Evolutionary conservation across 2,888 invertebrate genomes (phyloP).

Genomic region (Sminthurinus aureus): DNA sequence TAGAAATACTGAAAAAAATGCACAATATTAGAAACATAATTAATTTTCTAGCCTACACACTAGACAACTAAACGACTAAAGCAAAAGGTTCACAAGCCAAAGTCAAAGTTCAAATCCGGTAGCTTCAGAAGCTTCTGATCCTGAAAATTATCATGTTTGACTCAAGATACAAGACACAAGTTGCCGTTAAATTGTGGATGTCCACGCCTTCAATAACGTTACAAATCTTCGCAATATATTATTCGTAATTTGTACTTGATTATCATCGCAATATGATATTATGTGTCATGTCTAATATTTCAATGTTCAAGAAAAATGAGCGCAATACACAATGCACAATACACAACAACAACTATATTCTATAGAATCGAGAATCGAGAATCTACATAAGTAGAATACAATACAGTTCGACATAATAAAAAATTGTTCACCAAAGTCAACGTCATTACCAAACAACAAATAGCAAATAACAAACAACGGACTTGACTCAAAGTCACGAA

Average conservation of each 20-base stretch:
- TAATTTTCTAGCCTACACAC: neutral
- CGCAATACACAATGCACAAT: neutral
- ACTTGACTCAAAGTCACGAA: neutral
- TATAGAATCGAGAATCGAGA: too few relatives aligned
- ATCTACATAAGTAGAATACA: neutral
- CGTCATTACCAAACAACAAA: neutral
- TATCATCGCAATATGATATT: too few relatives aligned
- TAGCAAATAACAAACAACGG: too few relatives aligned
- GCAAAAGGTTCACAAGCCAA: neutral
- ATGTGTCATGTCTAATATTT: too few relatives aligned
- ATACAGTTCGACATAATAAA: neutral
- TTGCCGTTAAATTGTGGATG: neutral
- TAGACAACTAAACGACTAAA: neutral
- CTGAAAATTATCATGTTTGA: neutral
- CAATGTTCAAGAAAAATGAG: too few relatives aligned
- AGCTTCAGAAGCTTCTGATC: neutral
- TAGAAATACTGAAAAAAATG: too few relatives aligned
- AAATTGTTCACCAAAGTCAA: neutral
- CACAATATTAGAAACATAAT: neutral
- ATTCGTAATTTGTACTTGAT: too few relatives aligned
- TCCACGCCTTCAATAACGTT: neutral
- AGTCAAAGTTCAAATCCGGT: neutral
- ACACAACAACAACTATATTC: too few relatives aligned
- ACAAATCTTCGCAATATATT: neutral
- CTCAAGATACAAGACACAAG: neutral